Evolutionary conservation across 1,140 invertebrate genomes (phyloP).

Genomic region (Prorops nasuta): DNA sequence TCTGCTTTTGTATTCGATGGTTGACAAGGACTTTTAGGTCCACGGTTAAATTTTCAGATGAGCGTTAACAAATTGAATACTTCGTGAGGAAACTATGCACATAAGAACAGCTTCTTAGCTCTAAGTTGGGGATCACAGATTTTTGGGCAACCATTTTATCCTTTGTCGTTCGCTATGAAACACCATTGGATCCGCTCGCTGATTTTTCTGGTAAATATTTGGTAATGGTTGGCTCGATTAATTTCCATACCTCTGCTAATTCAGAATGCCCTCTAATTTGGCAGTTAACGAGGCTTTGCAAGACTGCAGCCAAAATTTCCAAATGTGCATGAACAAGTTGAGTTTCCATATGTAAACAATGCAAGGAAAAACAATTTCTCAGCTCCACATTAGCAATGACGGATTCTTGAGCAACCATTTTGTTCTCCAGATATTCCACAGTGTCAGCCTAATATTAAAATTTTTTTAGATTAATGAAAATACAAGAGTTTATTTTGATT

Average conservation of each 20-base stretch:
- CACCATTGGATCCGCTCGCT: constrained; percentile 45
- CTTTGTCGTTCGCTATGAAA: constrained; percentile 32
- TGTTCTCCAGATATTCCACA: constrained; percentile 68
- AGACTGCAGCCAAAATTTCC: constrained; percentile 64
- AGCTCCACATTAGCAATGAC: constrained; percentile 71
- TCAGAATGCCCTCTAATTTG: constrained; percentile 64
- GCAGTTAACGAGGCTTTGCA: constrained; percentile 63
- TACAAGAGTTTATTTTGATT: background rate
- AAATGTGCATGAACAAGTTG: constrained; percentile 70
- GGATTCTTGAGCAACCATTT: constrained; percentile 70
- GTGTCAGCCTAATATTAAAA: constrained; percentile 58
- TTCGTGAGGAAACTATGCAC: too few species aligned
- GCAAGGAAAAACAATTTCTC: constrained; percentile 68
- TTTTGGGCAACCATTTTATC: constrained; percentile 13
- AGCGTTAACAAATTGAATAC: background rate
- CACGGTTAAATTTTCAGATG: background rate
- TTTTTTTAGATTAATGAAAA: background rate
- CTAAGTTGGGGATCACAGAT: background rate
- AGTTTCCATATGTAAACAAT: constrained; percentile 73
- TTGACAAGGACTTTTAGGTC: too few species aligned
- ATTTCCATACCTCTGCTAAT: constrained; percentile 61
- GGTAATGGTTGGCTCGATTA: constrained; percentile 59
- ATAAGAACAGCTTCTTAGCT: too few species aligned
- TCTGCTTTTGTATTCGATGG: too few species aligned
- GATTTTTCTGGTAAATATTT: constrained; percentile 59